Base-by-base conservation (phyloP, 2,888 invertebrate species). In the Tortricodes alternella region DNA sequence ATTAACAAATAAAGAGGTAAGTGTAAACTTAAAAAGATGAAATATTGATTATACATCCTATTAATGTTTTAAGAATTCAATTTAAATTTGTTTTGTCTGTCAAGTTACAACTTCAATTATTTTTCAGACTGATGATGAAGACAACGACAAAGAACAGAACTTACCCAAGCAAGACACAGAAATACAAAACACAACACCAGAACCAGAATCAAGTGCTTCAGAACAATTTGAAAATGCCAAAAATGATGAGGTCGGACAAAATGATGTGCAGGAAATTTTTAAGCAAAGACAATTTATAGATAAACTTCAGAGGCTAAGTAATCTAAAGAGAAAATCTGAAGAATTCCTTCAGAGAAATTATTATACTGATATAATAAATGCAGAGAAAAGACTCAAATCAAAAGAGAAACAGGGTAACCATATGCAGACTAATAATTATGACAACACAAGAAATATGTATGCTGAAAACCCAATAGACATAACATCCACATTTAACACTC, bases 1-100 rank as follows among this genome's bases (percentile, higher is more conserved):
- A 69, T 89, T 95, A 67, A 94, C 94, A 35, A 89, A 91, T 70
- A 91, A 90, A 87, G 87, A 89, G 82, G 91, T 90, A 41, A 62
- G 38, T 50, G 11, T 15, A 19, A 2, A 7, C 2, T 2, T 39
- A 1, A n/a, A n/a, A n/a, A n/a, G n/a, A n/a, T n/a, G n/a, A n/a
- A n/a, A n/a, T n/a, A n/a, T n/a, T n/a, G n/a, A n/a, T n/a, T n/a
- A n/a, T n/a, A n/a, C n/a, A n/a, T n/a, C n/a, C n/a, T n/a, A n/a
- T n/a, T n/a, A n/a, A n/a, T n/a, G n/a, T n/a, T n/a, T n/a, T n/a
- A n/a, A n/a, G n/a, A n/a, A n/a, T n/a, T n/a, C n/a, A n/a, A n/a
- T n/a, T n/a, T n/a, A n/a, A n/a, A n/a, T n/a, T n/a, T n/a, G n/a
- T n/a, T n/a, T n/a, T n/a, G 5, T 1, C 9, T 9, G 6, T 13